Percentiles rank a stretch among this genome's conserved stretches.
Conservation (phyloP, 2,797 vertebrate genomes). For the Melanogrammus aeglefinus region DNA sequence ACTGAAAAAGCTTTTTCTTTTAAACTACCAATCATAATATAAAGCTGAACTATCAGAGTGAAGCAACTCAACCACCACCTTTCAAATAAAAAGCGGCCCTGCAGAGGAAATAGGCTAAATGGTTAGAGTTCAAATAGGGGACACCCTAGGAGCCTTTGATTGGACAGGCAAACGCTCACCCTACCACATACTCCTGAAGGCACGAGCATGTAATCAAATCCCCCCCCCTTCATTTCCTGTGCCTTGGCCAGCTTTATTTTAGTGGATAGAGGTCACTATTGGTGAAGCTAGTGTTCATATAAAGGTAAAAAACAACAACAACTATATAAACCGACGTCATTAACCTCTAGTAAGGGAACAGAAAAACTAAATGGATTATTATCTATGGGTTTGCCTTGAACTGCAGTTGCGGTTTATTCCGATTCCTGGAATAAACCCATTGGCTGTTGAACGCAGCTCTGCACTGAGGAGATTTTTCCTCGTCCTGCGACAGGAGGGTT, state of each 20-base stretch:
- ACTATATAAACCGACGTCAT: neutral
- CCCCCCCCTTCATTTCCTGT: neutral
- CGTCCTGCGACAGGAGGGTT: slow-evolving; percentile 21
- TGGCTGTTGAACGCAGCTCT: neutral
- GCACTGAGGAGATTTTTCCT: neutral
- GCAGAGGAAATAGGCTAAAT: neutral
- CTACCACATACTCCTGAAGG: neutral
- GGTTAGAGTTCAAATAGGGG: neutral
- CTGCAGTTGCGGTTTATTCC: neutral
- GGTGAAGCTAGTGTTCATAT: neutral
- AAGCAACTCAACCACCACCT: neutral
- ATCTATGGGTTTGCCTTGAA: neutral
- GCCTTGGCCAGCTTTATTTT: neutral
- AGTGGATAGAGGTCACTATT: neutral
- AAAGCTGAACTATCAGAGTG: neutral
- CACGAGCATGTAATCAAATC: neutral
- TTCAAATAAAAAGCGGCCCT: neutral
- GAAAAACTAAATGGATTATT: neutral
- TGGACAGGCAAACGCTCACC: neutral
- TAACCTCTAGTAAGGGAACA: neutral
- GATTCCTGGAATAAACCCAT: neutral
- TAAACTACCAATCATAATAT: neutral
- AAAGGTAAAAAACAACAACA: neutral
- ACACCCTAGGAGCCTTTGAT: neutral
- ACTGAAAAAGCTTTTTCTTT: neutral